These are phyloP conservation scores for Sturnira hondurensis DNA, from an alignment of 2,113 vertebrate genomes.

Conservation along the genomic window DNA sequence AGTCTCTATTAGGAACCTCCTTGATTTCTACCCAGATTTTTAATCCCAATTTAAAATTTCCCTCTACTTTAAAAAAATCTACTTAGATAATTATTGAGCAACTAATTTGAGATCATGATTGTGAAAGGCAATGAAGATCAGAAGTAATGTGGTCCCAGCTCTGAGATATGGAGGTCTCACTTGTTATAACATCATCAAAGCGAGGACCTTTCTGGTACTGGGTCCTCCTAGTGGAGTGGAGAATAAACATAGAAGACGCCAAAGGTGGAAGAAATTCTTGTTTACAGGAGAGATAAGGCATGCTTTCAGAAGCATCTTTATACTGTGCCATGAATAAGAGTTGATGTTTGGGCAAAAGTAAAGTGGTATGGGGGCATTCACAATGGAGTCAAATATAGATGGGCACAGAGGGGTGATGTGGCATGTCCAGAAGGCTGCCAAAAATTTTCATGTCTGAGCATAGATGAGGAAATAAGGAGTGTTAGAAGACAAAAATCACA, in stretches of 20 bases:
- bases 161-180: rapidly evolving
- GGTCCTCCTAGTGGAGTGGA: neutral
- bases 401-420: rapidly evolving
- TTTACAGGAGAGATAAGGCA: neutral
- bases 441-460: neutral
- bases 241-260: neutral
- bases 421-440: neutral
- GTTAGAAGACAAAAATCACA: neutral
- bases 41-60: neutral
- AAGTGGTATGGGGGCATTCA: neutral
- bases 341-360: too few species aligned
- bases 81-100: neutral
- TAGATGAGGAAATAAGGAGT: neutral
- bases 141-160: neutral
- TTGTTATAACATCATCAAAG: neutral
- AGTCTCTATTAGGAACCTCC: neutral
- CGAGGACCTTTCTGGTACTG: rapidly evolving
- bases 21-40: neutral
- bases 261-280: neutral
- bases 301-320: neutral
- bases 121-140: neutral
- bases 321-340: rapidly evolving
- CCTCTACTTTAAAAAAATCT: neutral
- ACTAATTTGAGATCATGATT: neutral
- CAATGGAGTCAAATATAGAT: neutral